Evolutionary conservation across 2,888 invertebrate species (phyloP), one percentile per base, ranked within the genome.

Genomic region (Fissipunctia ypsillon): DNA sequence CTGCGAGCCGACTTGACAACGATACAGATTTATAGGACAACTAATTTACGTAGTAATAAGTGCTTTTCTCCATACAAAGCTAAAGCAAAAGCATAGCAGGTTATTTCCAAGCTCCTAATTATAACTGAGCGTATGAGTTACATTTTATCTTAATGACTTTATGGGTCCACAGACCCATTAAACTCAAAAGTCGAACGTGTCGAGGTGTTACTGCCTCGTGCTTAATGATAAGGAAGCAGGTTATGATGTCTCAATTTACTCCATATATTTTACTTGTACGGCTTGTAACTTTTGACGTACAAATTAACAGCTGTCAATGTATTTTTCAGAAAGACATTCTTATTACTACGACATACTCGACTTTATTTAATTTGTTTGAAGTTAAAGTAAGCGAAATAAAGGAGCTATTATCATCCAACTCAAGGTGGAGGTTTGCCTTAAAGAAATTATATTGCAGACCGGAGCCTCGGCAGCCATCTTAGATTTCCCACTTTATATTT

Each of bases 21-120:
- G 80, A 86, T 88, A 84, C 84, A 84, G 88, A 90, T 90, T 90
- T 90, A 90, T 90, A 77, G 81, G 63, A 65, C 73, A 81, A 76
- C 85, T 88, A 87, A 90, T 90, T 89, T 88, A 82, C 83, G 54
- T 77, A 72, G 81, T 65, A 77, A 73, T 75, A 76, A 78, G 63
- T 70, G 73, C 48, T 41, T 25, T 35, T 38, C n/a, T 73, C 63
- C 70, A 70, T 43, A 64, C 41, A 76, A 78, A 75, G 71, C 70
- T 75, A 74, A 74, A 69, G 67, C 61, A 73, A 70, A 63, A 35
- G 28, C n/a, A 41, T 50, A 54, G 41, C 43, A 45, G 56, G 31
- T 72, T 56, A 66, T 65, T 76, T 63, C 52, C 28, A 59, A 54
- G 61, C 25, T 28, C 28, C 57, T 82, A 81, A 75, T 75, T 41